Conservation (phyloP, 2,113 vertebrate species). For the Sinocyclocheilus maitianheensis region DNA sequence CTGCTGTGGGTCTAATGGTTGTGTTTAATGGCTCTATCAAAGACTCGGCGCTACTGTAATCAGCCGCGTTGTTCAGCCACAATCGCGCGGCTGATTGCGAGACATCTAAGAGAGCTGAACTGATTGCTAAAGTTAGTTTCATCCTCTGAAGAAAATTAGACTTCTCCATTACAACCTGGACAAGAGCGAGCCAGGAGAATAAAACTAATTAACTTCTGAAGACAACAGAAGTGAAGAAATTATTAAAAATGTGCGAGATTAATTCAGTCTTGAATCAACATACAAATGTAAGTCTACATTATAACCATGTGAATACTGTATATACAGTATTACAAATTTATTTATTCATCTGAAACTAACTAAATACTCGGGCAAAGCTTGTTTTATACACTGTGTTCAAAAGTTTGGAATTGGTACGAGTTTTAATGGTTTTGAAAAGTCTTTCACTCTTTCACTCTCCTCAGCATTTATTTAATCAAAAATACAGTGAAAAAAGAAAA, state of each 20-base stretch:
- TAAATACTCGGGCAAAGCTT: too few relatives aligned
- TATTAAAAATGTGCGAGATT: not conserved
- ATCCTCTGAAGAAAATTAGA: not conserved
- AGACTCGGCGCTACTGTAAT: not conserved
- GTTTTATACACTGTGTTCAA: too few relatives aligned
- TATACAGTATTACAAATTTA: too few relatives aligned
- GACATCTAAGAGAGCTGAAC: not conserved
- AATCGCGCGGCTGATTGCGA: not conserved
- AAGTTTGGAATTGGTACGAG: too few relatives aligned
- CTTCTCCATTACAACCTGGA: not conserved
- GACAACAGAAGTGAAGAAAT: not conserved
- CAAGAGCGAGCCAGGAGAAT: not conserved
- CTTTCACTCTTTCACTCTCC: too few relatives aligned
- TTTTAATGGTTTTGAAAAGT: too few relatives aligned
- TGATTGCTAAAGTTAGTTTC: not conserved
- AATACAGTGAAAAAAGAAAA: not conserved
- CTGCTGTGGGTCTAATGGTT: not conserved
- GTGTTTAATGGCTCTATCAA: slow-evolving; percentile 10
- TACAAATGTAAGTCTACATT: not conserved
- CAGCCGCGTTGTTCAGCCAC: not conserved
- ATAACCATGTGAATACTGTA: not conserved
- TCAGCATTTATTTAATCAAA: not conserved
- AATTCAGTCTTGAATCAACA: not conserved
- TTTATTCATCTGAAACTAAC: too few relatives aligned
- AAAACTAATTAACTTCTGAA: not conserved